A percentile compares a stretch with the other conserved stretches of the same genome.
Conservation (phyloP, 92 coral and sea anemone species). For the Virgularia gustaviana region DNA sequence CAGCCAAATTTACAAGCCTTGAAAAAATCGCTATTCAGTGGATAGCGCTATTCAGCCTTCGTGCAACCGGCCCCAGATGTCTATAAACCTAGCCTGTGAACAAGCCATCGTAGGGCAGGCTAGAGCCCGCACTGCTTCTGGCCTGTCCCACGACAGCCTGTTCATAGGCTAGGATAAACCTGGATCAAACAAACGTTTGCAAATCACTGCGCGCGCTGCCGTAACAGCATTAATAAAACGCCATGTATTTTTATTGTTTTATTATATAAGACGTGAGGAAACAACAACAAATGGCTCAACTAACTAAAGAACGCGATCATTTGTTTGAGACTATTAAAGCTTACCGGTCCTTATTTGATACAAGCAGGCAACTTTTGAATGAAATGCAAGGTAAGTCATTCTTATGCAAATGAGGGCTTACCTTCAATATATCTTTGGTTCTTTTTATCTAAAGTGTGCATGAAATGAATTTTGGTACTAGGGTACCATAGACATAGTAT, state of each 20-base stretch:
- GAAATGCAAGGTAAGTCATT: slow-evolving; percentile 87
- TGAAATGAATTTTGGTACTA: background rate
- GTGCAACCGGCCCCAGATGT: no score
- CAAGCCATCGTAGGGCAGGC: no score
- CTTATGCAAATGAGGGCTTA: background rate
- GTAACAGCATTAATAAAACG: background rate
- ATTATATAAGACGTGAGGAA: slow-evolving; percentile 73
- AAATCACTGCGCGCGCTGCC: background rate
- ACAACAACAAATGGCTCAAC: slow-evolving; percentile 97
- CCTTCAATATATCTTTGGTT: background rate
- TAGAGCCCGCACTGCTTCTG: no score
- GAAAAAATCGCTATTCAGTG: no score
- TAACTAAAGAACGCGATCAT: slow-evolving; percentile 91
- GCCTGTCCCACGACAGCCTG: background rate
- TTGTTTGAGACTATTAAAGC: slow-evolving; percentile 97
- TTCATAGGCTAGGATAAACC: background rate
- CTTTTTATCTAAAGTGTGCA: no score
- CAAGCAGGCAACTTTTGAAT: slow-evolving; percentile 84
- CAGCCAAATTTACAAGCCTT: no score
- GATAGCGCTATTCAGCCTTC: no score
- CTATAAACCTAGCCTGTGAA: no score
- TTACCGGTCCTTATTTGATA: slow-evolving; percentile 86
- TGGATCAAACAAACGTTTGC: no score
- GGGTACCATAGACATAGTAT: background rate
- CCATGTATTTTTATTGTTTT: background rate